phyloP scores from a whole-genome alignment of 2,888 invertebrate genomes.

The Spicauda simplicius region DNA sequence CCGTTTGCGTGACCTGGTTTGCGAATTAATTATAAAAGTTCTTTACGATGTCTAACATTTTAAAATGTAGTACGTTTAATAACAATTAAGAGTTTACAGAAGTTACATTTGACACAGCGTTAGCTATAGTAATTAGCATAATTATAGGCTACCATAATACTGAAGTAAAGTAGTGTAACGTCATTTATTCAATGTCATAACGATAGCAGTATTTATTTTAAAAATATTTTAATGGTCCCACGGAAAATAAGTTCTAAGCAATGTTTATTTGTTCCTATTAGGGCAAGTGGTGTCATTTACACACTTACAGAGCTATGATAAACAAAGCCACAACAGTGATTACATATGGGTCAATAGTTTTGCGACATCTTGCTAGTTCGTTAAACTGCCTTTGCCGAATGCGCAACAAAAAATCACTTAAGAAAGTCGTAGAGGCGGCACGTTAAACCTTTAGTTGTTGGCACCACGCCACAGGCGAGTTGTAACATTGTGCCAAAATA shows the following conservation, averaged over 20 bases:
- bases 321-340: conserved; percentile 70
- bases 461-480: conserved; percentile 66
- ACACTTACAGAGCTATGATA: conserved; percentile 58
- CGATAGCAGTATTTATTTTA: no score
- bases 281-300: conserved; percentile 19
- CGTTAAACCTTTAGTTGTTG: conserved; percentile 77
- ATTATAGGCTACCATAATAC: not conserved
- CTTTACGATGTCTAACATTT: no score
- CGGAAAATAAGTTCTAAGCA: conserved; percentile 7
- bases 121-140: no score
- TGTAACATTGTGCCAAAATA: conserved; percentile 78
- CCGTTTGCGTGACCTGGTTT: no score
- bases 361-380: conserved; percentile 77
- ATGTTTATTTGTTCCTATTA: conserved; percentile 20
- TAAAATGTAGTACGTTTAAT: no score
- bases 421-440: conserved; percentile 68
- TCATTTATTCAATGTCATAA: not conserved
- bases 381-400: conserved; percentile 67
- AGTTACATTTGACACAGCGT: no score
- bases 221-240: not conserved
- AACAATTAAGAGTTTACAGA: no score
- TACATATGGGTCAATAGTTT: conserved; percentile 72
- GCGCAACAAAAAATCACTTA: conserved; percentile 77
- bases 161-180: not conserved
- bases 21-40: no score